Base-by-base conservation (phyloP, 2,888 invertebrate genomes). In the Mylabris sibirica region DNA sequence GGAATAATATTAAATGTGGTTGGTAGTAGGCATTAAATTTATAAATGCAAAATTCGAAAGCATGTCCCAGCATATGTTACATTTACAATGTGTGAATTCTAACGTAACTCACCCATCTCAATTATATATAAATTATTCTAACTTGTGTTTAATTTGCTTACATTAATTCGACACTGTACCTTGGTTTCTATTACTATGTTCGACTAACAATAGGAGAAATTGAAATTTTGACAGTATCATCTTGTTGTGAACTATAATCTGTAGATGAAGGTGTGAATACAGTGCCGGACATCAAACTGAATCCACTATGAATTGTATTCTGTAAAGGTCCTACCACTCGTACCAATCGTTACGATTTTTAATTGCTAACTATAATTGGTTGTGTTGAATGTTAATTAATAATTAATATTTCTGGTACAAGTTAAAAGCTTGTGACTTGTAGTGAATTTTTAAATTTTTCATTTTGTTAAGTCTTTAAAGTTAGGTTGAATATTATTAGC, bases 31-130 rank as follows among this genome's bases (percentile, higher is more conserved):
- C 65, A 69, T 70, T 72, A 71, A 72, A 71, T 74, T 74, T 68
- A 70, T 72, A 67, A 69, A 74, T 74, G 72, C 70, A 72, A 74
- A 74, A 70, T 67, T 66, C 65, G 67, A 67, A 63, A 66, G 49
- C 72, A 71, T 74, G 74, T 72, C 65, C 63, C 44, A 60, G 74
- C 74, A 72, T 74, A 70, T 74, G 74, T 70, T 74, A 71, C 74
- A 22, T 14, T 70, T 66, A 65, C 71, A 67, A 68, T 62, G 64
- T 67, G 67, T 70, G 69, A 65, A 71, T 69, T 71, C 70, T 72
- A 69, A 74, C 70, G 65, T 67, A 67, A 63, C 67, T 69, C 66
- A 67, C 63, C 68, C 70, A 63, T 67, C 67, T 65, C 65, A 66
- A 69, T 71, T 69, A 72, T 67, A 66, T 71, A 69, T 64, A 73